These are phyloP conservation scores for Liolophura sinensis DNA, from an alignment of 1,140 invertebrate species.

Conservation along the genomic window DNA sequence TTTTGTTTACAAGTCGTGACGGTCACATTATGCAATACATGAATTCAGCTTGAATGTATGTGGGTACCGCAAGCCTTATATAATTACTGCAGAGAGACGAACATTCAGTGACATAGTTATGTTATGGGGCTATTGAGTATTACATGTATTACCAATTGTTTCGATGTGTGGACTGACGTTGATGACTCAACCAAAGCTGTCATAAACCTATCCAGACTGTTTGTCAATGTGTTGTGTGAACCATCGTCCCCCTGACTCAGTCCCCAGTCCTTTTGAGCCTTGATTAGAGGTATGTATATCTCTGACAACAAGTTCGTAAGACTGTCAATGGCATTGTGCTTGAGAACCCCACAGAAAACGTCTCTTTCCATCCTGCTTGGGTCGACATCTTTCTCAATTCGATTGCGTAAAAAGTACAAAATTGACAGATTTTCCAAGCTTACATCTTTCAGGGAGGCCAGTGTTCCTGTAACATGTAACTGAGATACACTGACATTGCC, in stretches of 20 bases:
- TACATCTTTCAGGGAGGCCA: constrained; percentile 52
- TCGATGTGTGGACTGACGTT: constrained; percentile 42
- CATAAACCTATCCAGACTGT: constrained; percentile 52
- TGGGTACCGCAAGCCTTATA: too few species aligned
- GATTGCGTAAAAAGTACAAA: constrained; percentile 53
- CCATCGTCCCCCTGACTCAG: constrained; percentile 48
- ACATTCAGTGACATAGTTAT: too few species aligned
- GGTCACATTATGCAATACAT: too few species aligned
- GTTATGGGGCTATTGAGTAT: too few species aligned
- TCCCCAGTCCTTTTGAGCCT: constrained; percentile 56
- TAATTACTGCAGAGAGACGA: too few species aligned
- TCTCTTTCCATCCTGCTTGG: constrained; percentile 50
- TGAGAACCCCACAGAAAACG: constrained; percentile 56
- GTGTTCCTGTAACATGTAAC: constrained; percentile 48
- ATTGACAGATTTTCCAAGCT: constrained; percentile 49
- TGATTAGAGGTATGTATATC: constrained; percentile 52
- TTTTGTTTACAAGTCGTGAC: too few species aligned
- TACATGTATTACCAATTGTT: constrained; percentile 49
- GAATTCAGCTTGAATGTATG: too few species aligned
- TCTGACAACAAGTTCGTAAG: constrained; percentile 50
- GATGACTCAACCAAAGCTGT: constrained; percentile 49
- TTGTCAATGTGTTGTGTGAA: constrained; percentile 35
- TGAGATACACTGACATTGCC: constrained; percentile 37
- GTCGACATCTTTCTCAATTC: constrained; percentile 52
- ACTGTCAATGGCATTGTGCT: constrained; percentile 53